Base-by-base conservation (phyloP, 2,797 vertebrate species). In the Hippocampus kuda region DNA sequence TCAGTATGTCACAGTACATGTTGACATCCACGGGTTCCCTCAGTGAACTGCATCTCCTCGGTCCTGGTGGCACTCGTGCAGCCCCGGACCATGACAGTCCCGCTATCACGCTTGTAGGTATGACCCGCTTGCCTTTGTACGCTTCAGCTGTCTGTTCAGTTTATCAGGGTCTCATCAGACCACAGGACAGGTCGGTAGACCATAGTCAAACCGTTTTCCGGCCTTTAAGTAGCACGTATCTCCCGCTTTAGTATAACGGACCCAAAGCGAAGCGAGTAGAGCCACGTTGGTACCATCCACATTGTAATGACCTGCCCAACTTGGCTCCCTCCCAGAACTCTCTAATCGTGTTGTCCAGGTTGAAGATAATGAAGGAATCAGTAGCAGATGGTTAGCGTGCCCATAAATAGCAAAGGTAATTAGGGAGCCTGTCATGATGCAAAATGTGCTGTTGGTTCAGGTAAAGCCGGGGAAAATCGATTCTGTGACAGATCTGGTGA, bases 361-460 rank as follows among this genome's bases (percentile, higher is more conserved):
- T 97, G 89, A 92, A 89, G 91, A 93, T 93, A 93, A 94, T 92
- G 91, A 93, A 94, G 93, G 91, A 93, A 94, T 92, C 84, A 89
- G 92, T 86, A 91, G 91, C 80, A 81, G 92, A 93, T 91, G 88
- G 90, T 86, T 86, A 79, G 86, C 83, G 84, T 38, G 77, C 89
- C 13, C 86, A 90, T 93, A 92, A 93, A 92, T 92, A 92, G 92
- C 83, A 85, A 86, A 93, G 91, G 93, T 94, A 94, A 95, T 95
- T 94, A 95, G 92, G 91, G 91, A 91, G 86, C 86, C 90, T 91
- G 90, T 90, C 86, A 93, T 85, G 88, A 89, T 84, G 24, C 87
- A 84, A 82, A 91, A 86, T 79, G 79, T 83, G 81, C 78, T 79
- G 80, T 84, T 85, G 84, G 86, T 88, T 85, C 16, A 78, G 85